phyloP scores from a whole-genome alignment of 1,140 invertebrate species.

The Drosophila quadrilineata region DNA sequence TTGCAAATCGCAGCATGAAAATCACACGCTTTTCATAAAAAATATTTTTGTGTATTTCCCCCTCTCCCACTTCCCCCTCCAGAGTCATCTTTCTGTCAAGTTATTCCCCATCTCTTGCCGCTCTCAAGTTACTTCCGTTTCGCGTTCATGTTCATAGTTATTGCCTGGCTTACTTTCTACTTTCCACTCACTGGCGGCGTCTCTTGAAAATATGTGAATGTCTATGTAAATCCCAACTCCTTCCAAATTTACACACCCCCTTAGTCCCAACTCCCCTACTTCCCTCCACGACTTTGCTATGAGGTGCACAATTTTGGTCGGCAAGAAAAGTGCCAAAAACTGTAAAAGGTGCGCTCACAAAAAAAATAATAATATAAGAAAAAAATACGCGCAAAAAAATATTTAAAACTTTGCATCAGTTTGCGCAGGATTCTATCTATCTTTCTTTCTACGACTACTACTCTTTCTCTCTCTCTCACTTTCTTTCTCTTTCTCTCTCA shows the following conservation, averaged over 20 bases:
- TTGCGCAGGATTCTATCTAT: too few relatives aligned
- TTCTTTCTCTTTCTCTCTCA: too few relatives aligned
- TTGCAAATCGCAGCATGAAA: conserved; percentile 16
- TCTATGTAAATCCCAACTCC: conserved; percentile 5
- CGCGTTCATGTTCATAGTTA: conserved; percentile 31
- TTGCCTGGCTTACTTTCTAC: conserved; percentile 35
- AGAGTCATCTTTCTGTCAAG: too few relatives aligned
- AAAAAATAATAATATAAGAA: background rate
- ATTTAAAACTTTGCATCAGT: conserved; percentile 25
- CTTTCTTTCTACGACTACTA: too few relatives aligned
- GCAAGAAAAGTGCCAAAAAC: conserved; percentile 34
- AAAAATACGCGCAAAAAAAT: background rate
- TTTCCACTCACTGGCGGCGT: conserved; percentile 24
- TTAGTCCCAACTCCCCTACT: too few relatives aligned
- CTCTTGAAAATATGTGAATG: conserved; percentile 28
- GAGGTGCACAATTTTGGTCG: conserved; percentile 3
- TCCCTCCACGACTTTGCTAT: too few relatives aligned
- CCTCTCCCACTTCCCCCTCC: background rate
- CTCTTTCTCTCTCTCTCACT: too few relatives aligned
- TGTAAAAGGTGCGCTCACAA: conserved; percentile 20
- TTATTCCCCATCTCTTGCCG: background rate
- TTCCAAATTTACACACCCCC: too few relatives aligned
- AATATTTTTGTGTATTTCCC: conserved; percentile 16
- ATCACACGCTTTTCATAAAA: conserved; percentile 42
- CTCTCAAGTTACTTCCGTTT: background rate